These are phyloP conservation scores for Macrobrachium nipponense DNA, from an alignment of 1,140 invertebrate genomes.

Conservation along the genomic window DNA sequence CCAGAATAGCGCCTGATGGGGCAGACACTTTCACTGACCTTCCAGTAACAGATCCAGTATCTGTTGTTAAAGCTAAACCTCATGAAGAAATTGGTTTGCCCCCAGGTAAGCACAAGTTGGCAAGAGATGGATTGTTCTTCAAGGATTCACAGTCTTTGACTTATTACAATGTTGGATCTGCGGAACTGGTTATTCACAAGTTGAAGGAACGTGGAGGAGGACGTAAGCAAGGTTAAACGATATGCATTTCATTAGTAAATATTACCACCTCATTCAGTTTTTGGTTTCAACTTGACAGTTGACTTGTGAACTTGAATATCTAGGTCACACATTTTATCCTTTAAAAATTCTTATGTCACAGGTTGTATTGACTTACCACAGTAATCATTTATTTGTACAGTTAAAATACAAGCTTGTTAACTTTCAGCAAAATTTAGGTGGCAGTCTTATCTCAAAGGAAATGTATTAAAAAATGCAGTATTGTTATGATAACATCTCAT, in stretches of 20 bases:
- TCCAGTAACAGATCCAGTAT: constrained; percentile 83
- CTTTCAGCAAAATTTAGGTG: no score
- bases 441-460: no score
- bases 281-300: background rate
- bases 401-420: no score
- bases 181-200: constrained; percentile 86
- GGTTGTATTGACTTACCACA: no score
- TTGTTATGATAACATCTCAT: no score
- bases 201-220: constrained; percentile 98
- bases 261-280: background rate
- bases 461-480: no score
- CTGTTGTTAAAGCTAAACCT: constrained; percentile 89
- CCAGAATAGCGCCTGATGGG: constrained; percentile 97
- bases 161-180: constrained; percentile 92
- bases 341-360: no score
- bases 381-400: no score
- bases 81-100: constrained; percentile 92
- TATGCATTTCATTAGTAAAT: background rate
- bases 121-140: constrained; percentile 96
- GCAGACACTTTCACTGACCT: constrained; percentile 86
- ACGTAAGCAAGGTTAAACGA: constrained; percentile 90
- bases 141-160: constrained; percentile 96
- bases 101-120: constrained; percentile 97
- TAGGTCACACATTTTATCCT: no score
- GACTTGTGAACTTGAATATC: no score